phyloP scores from a whole-genome alignment of 2,113 vertebrate genomes.

The Baryphthengus martii region DNA sequence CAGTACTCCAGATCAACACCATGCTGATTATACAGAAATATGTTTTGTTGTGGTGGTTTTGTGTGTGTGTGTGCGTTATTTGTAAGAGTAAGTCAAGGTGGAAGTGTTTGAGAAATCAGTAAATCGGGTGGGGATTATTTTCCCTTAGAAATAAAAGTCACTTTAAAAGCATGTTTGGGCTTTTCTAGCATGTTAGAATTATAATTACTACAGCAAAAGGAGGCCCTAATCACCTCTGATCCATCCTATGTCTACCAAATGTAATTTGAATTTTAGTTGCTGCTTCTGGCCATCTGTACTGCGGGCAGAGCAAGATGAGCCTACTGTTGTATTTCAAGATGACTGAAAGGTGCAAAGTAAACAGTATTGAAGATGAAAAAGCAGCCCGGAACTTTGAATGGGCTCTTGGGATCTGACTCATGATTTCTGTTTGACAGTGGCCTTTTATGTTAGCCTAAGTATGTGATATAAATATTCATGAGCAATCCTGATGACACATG shows the following conservation, averaged over 20 bases:
- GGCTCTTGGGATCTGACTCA: constrained; percentile 36
- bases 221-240: constrained; percentile 1
- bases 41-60: too few species aligned
- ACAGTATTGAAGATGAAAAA: constrained; percentile 25
- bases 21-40: background rate
- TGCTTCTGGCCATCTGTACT: constrained; percentile 39
- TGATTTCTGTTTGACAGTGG: constrained; percentile 44
- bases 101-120: background rate
- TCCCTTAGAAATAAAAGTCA: background rate
- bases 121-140: background rate
- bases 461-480: constrained; percentile 44
- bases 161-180: background rate
- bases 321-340: background rate
- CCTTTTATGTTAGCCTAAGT: constrained; percentile 33
- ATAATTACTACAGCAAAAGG: background rate
- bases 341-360: constrained; percentile 53
- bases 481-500: constrained; percentile 8
- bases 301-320: constrained; percentile 13
- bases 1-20: background rate
- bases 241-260: background rate
- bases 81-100: background rate
- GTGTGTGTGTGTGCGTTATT: background rate
- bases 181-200: background rate
- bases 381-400: background rate
- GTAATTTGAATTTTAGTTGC: constrained; percentile 5